Base-by-base conservation (phyloP, 2,113 vertebrate genomes). In the Butastur rufipennis region DNA sequence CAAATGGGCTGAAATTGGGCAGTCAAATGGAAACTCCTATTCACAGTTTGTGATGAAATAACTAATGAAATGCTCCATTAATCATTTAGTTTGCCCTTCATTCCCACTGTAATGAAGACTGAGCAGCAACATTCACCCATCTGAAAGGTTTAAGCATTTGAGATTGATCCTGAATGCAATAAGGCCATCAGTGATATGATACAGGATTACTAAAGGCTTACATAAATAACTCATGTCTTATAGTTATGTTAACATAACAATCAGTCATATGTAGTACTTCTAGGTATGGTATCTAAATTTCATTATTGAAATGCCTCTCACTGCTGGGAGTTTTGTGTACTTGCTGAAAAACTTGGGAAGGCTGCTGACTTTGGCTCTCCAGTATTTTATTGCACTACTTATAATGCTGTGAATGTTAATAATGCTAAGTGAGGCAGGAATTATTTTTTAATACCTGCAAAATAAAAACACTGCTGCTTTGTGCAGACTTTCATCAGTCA, bases 61-160 rank as follows among this genome's bases (percentile, higher is more conserved):
- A 89, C 29, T 67, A 78, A 88, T 73, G 66, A 91, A 97, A 93
- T 91, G 91, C 81, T 91, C 74, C 81, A 88, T 94, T 96, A 93
- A 95, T 96, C 84, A 74, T 95, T 89, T 81, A 58, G 67, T 80
- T 88, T 94, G 81, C 67, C 86, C 81, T 90, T 95, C 71, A 21
- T 94, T 94, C 81, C 31, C 16, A 23, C 22, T 85, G 63, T 86
- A 93, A 43, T 94, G 74, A 96, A 96, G 91, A 91, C 84, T 74
- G 95, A 94, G 96, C 55, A 59, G 62, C 71, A 91, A 11, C 53
- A 72, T 94, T 91, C 88, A 58, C 63, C 36, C 45, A 31, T 65
- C 71, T 93, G 90, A 94, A 80, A 94, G 78, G 42, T 71, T 90
- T 87, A 91, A 90, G 62, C 45, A 16, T 94, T 90, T 62, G 59